These are phyloP conservation scores for Melieria picta DNA, from an alignment of 2,888 invertebrate species.

Conservation along the genomic window DNA sequence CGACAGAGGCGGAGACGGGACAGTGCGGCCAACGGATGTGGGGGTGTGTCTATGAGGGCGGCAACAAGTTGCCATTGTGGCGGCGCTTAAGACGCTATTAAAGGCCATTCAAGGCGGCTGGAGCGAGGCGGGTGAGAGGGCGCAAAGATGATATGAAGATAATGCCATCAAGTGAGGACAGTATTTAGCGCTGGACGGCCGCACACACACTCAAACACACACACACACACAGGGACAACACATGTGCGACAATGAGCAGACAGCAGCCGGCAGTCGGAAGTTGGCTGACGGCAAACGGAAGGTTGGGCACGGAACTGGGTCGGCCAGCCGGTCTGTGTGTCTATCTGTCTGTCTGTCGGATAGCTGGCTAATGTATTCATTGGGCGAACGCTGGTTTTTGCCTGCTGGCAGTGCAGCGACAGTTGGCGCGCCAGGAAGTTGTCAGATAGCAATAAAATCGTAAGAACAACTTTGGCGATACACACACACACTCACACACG, in stretches of 20 bases:
- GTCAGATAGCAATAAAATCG: conserved; percentile 58
- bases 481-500: conserved; percentile 26
- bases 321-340: background rate
- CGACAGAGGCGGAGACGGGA: no score
- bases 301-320: conserved; percentile 37
- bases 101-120: background rate
- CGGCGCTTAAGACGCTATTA: conserved; percentile 8
- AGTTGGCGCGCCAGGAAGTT: conserved; percentile 47
- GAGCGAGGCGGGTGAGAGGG: background rate
- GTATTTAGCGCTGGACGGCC: conserved; percentile 36
- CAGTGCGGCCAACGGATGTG: no score
- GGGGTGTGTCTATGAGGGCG: conserved; percentile 8
- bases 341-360: no score
- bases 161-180: conserved; percentile 32
- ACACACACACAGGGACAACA: background rate
- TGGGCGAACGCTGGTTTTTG: conserved; percentile 44
- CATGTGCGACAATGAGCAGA: background rate
- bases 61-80: conserved; percentile 46
- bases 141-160: conserved; percentile 9
- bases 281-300: conserved; percentile 12
- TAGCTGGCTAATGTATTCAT: conserved; percentile 59
- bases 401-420: background rate
- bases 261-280: background rate
- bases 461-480: conserved; percentile 35
- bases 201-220: conserved; percentile 21